Base-by-base conservation (phyloP, 2,888 invertebrate species). In the Lissocephala sabroskyi region DNA sequence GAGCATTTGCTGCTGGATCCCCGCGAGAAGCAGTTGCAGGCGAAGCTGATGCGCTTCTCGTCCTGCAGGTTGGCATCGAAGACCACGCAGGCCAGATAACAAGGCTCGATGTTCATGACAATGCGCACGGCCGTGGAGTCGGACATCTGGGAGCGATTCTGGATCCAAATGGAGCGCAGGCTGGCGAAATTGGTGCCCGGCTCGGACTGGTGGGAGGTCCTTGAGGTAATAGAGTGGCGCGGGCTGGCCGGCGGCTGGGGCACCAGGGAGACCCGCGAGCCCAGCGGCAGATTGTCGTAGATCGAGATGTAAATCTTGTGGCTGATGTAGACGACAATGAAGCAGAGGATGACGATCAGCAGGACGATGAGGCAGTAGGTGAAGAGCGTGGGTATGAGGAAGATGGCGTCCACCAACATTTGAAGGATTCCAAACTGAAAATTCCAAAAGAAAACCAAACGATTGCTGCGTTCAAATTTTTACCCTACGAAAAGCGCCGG, bases 381-480 rank as follows among this genome's bases (percentile, higher is more conserved):
- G 60, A 84, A 78, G 10, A 83, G 73, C 44, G 79, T 81, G 41
- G 83, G 84, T 56, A 84, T 79, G 53, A 81, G 81, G 51, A 79
- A 66, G 32, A 83, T 65, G 16, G 75, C 76, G 51, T 83, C 75
- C 49, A 83, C 75, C 83, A 83, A 57, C 71, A 73, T 73, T 64
- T 23, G 7, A 23, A 14, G 3, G n/a, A 11, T 4, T 33, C 1
- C 14, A 10, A 33, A 33, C 4, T 7, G 1, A 33, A 33, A 3
- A 33, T 13, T 11, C 13, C 7, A 7, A 23, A 23, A 23, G 23
- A 23, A 23, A 23, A 23, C 3, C 23, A 23, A n/a, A 5, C 7
- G 23, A 23, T 7, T 23, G 23, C 23, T 23, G 7, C 4, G 7
- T 23, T 23, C 7, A 7, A 7, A 23, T 23, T 23, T 23, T n/a